phyloP scores from a whole-genome alignment of 2,888 invertebrate genomes.

The Ectemnius cavifrons region DNA sequence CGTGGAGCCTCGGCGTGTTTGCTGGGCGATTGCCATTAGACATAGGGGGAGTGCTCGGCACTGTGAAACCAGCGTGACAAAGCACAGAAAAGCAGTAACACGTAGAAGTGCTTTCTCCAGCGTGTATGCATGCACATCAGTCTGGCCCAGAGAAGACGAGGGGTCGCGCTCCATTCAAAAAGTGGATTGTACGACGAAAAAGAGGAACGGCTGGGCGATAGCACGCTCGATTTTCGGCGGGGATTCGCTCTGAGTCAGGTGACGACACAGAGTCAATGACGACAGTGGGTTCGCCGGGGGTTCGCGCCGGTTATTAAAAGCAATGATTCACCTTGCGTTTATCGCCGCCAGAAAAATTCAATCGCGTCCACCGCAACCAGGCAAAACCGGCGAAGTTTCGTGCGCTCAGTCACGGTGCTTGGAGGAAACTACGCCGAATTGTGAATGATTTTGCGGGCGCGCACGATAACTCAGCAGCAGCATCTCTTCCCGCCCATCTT shows the following conservation, averaged over 20 bases:
- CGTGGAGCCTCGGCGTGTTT: too few relatives aligned
- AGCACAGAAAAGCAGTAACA: constrained; percentile 21
- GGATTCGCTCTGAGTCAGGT: neutral
- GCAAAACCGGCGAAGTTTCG: too few relatives aligned
- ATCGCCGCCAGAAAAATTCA: constrained; percentile 15
- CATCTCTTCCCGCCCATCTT: constrained; percentile 37
- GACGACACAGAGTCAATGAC: neutral
- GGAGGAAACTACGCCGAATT: constrained; percentile 17
- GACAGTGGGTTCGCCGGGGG: neutral
- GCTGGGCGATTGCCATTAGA: too few relatives aligned
- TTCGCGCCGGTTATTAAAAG: neutral
- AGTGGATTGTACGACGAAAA: constrained; percentile 4
- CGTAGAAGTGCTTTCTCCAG: constrained; percentile 15
- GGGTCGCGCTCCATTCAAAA: neutral
- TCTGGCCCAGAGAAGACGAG: neutral
- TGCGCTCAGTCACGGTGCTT: neutral
- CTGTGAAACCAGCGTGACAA: constrained; percentile 11
- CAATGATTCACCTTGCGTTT: constrained; percentile 27
- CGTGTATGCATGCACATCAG: neutral
- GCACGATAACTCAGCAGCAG: too few relatives aligned
- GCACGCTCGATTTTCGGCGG: neutral
- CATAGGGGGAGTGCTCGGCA: neutral
- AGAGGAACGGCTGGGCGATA: constrained; percentile 30
- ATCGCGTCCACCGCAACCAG: neutral
- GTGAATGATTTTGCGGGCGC: constrained; percentile 14